These are phyloP conservation scores for Lepeophtheirus salmonis DNA, from an alignment of 1,140 invertebrate species.

Conservation along the genomic window DNA sequence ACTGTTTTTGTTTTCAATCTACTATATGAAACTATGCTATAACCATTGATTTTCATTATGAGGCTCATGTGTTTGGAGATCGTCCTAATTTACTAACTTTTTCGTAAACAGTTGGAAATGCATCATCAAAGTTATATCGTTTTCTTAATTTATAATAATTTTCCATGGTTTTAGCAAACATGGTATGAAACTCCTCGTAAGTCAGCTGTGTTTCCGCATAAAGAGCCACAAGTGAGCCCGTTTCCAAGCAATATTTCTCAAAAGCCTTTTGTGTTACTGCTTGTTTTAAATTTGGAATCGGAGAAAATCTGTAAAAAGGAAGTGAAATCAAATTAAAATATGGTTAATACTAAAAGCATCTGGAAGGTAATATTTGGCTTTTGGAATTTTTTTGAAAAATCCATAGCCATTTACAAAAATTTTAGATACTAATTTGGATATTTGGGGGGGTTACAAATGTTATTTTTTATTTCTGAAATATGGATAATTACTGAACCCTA, in stretches of 20 bases:
- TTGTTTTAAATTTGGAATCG: background rate
- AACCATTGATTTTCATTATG: background rate
- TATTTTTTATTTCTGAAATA: too few species aligned
- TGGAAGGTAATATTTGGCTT: too few species aligned
- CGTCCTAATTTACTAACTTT: constrained; percentile 50
- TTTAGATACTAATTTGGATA: too few species aligned
- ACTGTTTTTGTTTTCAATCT: background rate
- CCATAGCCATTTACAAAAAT: too few species aligned
- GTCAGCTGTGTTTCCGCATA: constrained; percentile 63
- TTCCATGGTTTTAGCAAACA: constrained; percentile 53
- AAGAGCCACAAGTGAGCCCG: constrained; percentile 54
- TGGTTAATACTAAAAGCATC: too few species aligned
- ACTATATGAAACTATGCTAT: background rate
- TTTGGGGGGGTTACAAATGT: too few species aligned
- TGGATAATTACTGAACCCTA: too few species aligned
- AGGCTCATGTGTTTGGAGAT: constrained; percentile 26
- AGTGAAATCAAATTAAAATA: too few species aligned
- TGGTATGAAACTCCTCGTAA: constrained; percentile 48
- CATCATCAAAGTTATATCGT: constrained; percentile 39
- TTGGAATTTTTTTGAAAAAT: too few species aligned
- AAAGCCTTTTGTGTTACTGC: background rate
- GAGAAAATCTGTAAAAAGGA: constrained; percentile 8
- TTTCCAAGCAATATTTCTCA: constrained; percentile 1
- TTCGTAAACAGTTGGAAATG: constrained; percentile 62
- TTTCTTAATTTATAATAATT: constrained; percentile 47